Evolutionary conservation across 1,140 invertebrate genomes (phyloP).

Genomic region (Saxidomus purpurata): DNA sequence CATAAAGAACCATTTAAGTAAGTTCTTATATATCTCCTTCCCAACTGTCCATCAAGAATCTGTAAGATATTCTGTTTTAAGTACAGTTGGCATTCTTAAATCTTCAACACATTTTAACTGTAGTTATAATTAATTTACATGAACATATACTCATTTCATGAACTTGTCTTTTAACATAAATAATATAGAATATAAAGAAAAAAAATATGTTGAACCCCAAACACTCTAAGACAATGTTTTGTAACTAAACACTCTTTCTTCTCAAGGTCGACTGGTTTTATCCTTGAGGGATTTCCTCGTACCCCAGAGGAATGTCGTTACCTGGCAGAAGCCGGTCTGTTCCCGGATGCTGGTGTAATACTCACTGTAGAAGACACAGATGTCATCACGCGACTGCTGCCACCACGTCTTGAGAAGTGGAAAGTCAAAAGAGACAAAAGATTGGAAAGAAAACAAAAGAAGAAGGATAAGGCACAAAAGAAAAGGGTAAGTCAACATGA

Average conservation of each 20-base stretch:
- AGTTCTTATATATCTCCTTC: slow-evolving; percentile 47
- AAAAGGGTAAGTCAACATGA: slow-evolving; percentile 79
- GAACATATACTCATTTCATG: too few relatives aligned
- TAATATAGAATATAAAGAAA: too few relatives aligned
- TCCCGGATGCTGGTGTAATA: slow-evolving; percentile 85
- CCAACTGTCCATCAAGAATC: too few relatives aligned
- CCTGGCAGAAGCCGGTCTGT: slow-evolving; percentile 84
- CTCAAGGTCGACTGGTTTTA: slow-evolving; percentile 85
- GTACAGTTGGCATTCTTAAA: too few relatives aligned
- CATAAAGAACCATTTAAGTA: slow-evolving; percentile 86
- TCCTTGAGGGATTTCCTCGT: slow-evolving; percentile 86
- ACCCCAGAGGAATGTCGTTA: slow-evolving; percentile 84
- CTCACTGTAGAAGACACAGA: slow-evolving; percentile 83
- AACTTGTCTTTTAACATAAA: too few relatives aligned
- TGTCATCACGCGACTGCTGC: slow-evolving; percentile 84
- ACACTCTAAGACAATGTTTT: too few relatives aligned
- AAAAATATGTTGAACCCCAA: too few relatives aligned
- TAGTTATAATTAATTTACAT: too few relatives aligned
- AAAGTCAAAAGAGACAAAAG: slow-evolving; percentile 82
- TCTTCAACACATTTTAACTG: too few relatives aligned
- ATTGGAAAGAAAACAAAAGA: slow-evolving; percentile 79
- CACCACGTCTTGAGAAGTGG: slow-evolving; percentile 85
- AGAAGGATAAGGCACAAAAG: slow-evolving; percentile 84
- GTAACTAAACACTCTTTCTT: not conserved
- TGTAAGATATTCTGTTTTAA: too few relatives aligned